Evolutionary conservation across 2,888 invertebrate genomes (phyloP), one percentile per base, ranked within the genome.

Genomic region (Folsomia manolachei): DNA sequence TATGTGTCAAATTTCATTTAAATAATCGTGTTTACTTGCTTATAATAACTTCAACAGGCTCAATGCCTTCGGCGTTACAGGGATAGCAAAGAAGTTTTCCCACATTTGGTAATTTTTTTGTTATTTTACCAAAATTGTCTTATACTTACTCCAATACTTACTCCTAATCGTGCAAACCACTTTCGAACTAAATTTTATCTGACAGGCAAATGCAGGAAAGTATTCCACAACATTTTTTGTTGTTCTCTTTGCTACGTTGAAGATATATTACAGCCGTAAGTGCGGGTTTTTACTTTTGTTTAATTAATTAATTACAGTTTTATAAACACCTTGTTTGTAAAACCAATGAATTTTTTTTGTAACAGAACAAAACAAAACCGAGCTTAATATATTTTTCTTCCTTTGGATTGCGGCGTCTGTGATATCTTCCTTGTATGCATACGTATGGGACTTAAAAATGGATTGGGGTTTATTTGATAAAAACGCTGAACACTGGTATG

Each of bases 361-460:
- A n/a, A 1, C 25, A 78, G 78, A 76, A 56, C 72, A 73, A 61
- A 71, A 75, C 39, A 62, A 53, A 1, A 71, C 71, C 11, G 75
- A 72, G 24, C 60, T 77, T 23, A 94, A 92, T 84, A 93, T 94
- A 52, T 95, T 90, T 85, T 88, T 95, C 61, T 94, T 94, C 88
- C 85, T 94, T 63, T 97, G 97, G 97, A 89, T 99, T 73, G 87
- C 88, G 1, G 90, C 93, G 61, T 91, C 92, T 80, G 84, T 97
- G 39, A 85, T 95, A 1, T 95, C 94, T 69, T 97, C 98, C 0
- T 89, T 93, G 73, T 99, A 99, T 84, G 94, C 97, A 0, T 95
- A 96, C 84, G 91, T 93, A 1, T 99, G 99, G 98, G 98, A 99
- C 84, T 91, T 98, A 51, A 95, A 94, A 85, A 95, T 99, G 93